Evolutionary conservation across 2,797 vertebrate species (phyloP).

Genomic region (Clarias pachynema): DNA sequence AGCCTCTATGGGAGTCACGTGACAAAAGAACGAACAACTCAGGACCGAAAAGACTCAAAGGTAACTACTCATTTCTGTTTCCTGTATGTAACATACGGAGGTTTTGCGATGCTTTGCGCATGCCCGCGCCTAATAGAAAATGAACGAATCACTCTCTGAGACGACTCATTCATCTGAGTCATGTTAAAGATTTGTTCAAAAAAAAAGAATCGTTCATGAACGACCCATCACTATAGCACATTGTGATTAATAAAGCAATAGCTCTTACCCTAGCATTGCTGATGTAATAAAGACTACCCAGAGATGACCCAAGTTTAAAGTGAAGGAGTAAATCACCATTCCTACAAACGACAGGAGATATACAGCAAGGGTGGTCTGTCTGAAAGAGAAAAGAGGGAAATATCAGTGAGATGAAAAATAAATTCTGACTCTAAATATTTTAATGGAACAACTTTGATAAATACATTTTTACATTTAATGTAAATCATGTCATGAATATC

Average conservation of each 20-base stretch:
- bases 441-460: neutral
- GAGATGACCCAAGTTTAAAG: constrained; percentile 80
- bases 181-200: too few relatives aligned
- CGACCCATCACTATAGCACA: too few relatives aligned
- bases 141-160: too few relatives aligned
- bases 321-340: constrained; percentile 87
- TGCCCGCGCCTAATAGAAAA: too few relatives aligned
- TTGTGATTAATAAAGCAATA: neutral
- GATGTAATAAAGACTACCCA: constrained; percentile 93
- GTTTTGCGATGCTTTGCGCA: too few relatives aligned
- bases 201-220: too few relatives aligned
- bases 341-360: constrained; percentile 88
- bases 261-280: constrained; percentile 85
- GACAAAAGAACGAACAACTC: too few relatives aligned
- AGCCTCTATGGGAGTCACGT: too few relatives aligned
- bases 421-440: neutral
- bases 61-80: too few relatives aligned
- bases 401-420: neutral
- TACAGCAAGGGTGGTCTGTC: constrained; percentile 85
- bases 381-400: constrained; percentile 58
- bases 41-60: too few relatives aligned
- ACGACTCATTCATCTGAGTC: too few relatives aligned
- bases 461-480: neutral
- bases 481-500: neutral
- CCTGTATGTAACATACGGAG: too few relatives aligned